A percentile compares a stretch with the other conserved stretches of the same genome.
Evolutionary conservation across 2,797 vertebrate genomes (phyloP).

Genomic region (Ctenopoma multispine): DNA sequence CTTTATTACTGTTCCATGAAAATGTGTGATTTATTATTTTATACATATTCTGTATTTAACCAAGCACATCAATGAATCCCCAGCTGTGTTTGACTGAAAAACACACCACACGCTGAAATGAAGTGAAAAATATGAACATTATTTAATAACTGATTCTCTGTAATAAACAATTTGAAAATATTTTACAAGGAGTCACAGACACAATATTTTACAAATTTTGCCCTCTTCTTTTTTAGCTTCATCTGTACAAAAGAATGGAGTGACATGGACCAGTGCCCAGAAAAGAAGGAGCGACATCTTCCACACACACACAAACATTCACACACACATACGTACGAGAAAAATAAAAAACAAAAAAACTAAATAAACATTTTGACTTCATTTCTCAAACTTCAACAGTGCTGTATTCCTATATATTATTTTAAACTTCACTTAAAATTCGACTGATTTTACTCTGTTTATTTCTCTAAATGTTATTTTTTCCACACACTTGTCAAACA

Average conservation of each 20-base stretch:
- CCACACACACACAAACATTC: conserved; percentile 73
- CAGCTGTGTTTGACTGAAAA: not conserved
- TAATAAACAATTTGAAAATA: conserved; percentile 99
- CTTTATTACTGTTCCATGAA: not conserved
- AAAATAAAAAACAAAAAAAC: conserved; percentile 65
- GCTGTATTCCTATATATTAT: conserved; percentile 82
- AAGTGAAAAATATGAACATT: conserved; percentile 99
- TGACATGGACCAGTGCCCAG: conserved; percentile 83
- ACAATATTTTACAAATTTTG: conserved; percentile 99
- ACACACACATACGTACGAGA: conserved; percentile 70
- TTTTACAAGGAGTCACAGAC: conserved; percentile 99
- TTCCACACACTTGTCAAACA: conserved; percentile 87
- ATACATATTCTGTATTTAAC: not conserved
- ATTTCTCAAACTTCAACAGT: conserved; percentile 85
- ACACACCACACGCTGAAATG: conserved; percentile 82
- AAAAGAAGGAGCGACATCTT: conserved; percentile 83
- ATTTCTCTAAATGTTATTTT: conserved; percentile 76
- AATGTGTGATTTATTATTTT: not conserved
- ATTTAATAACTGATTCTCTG: conserved; percentile 99
- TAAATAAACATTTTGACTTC: conserved; percentile 79
- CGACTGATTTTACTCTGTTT: conserved; percentile 76
- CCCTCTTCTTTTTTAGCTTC: conserved; percentile 89
- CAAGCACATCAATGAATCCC: conserved; percentile 6
- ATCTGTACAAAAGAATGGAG: conserved; percentile 96
- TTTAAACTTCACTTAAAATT: conserved; percentile 89